Percentiles rank a stretch among this genome's conserved stretches.
Conservation (phyloP, 1,140 invertebrate genomes). For the Aphis gossypii region DNA sequence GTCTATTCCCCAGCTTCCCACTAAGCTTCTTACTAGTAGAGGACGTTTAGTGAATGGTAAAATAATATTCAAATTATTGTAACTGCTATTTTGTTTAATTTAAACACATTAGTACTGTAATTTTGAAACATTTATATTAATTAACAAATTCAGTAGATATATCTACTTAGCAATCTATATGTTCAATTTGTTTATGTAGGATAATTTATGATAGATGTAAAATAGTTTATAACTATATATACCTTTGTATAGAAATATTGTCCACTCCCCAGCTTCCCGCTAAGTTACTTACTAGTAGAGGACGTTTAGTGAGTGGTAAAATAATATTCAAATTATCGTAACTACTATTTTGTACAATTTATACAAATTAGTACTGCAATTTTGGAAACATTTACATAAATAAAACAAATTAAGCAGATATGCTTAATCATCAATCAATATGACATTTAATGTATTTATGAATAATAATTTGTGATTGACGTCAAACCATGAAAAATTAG, state of each 20-base stretch:
- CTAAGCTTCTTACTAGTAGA: background rate
- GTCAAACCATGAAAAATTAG: too few species aligned
- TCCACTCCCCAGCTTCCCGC: background rate
- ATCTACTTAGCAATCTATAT: too few species aligned
- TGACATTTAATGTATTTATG: too few species aligned
- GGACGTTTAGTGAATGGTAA: background rate
- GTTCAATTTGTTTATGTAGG: too few species aligned
- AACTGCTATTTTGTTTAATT: background rate
- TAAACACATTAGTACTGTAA: background rate
- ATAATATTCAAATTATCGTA: background rate
- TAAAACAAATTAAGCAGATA: too few species aligned
- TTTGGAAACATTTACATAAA: background rate
- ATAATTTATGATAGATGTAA: too few species aligned
- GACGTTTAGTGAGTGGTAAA: slow-evolving; percentile 1
- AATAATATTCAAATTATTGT: background rate
- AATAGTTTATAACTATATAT: too few species aligned
- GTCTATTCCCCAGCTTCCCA: background rate
- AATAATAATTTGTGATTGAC: too few species aligned
- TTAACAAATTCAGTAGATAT: too few species aligned
- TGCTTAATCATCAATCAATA: too few species aligned
- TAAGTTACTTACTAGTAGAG: background rate
- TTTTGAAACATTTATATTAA: background rate
- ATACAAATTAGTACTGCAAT: slow-evolving; percentile 3
- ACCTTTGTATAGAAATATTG: too few species aligned
- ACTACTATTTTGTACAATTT: background rate